phyloP scores from a whole-genome alignment of 2,797 vertebrate genomes.

The Hydrocynus forskahlii region DNA sequence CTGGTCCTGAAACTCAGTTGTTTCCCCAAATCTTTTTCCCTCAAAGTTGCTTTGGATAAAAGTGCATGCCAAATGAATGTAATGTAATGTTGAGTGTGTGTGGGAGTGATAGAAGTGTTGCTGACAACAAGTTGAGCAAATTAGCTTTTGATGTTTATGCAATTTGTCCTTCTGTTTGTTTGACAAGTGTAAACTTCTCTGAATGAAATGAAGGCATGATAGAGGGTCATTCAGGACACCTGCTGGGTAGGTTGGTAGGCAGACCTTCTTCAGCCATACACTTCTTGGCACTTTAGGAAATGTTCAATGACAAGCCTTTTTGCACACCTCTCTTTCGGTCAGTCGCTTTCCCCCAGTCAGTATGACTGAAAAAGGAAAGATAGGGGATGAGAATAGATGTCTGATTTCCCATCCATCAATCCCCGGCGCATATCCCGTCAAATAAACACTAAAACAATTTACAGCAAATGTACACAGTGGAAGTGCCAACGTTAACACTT shows the following conservation, averaged over 20 bases:
- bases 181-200: neutral
- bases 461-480: constrained; percentile 88
- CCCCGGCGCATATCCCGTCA: constrained; percentile 87
- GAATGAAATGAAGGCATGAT: constrained; percentile 10
- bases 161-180: neutral
- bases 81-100: neutral
- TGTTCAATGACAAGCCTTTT: constrained; percentile 26
- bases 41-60: too few species aligned
- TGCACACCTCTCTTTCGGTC: constrained; percentile 2
- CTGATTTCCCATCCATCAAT: constrained; percentile 88
- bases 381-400: constrained; percentile 80
- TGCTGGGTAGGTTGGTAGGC: neutral
- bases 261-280: neutral
- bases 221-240: neutral
- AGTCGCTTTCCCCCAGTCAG: constrained; percentile 65
- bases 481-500: constrained; percentile 93
- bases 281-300: constrained; percentile 30
- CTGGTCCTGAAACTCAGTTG: too few species aligned
- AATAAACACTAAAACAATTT: constrained; percentile 93
- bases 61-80: too few species aligned
- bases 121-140: neutral
- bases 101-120: neutral
- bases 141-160: neutral
- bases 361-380: constrained; percentile 93
- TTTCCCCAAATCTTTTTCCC: too few species aligned